These are phyloP conservation scores for Orthosia gothica DNA, from an alignment of 2,888 invertebrate genomes.

Conservation along the genomic window DNA sequence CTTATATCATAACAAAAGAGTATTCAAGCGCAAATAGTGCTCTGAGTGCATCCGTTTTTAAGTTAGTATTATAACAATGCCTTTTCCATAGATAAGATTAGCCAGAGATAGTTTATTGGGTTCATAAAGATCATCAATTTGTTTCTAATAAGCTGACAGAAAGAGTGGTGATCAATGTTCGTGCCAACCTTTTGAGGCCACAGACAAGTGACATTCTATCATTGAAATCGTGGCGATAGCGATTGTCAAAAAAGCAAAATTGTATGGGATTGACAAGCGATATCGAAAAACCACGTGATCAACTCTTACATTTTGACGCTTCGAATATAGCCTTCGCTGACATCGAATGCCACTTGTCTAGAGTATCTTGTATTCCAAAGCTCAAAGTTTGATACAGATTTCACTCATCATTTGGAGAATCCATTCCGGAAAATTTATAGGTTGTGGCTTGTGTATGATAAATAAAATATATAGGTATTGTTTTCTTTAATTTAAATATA, in stretches of 20 bases:
- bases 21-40: conserved; percentile 26
- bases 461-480: neutral
- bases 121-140: neutral
- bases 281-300: no score
- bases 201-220: no score
- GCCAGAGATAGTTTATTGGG: conserved; percentile 2
- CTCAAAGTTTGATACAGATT: no score
- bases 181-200: neutral
- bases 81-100: neutral
- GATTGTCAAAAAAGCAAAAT: no score
- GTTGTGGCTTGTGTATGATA: neutral
- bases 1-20: conserved; percentile 19
- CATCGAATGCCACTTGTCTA: no score
- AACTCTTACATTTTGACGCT: no score
- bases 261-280: no score
- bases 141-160: no score
- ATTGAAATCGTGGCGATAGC: no score
- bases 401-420: no score
- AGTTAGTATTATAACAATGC: conserved; percentile 15
- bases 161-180: neutral
- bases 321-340: no score
- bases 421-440: neutral
- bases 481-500: conserved; percentile 10
- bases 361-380: no score
- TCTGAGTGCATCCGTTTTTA: conserved; percentile 9